These are phyloP conservation scores for Brassicogethes aeneus DNA, from an alignment of 2,888 invertebrate species.

Conservation along the genomic window DNA sequence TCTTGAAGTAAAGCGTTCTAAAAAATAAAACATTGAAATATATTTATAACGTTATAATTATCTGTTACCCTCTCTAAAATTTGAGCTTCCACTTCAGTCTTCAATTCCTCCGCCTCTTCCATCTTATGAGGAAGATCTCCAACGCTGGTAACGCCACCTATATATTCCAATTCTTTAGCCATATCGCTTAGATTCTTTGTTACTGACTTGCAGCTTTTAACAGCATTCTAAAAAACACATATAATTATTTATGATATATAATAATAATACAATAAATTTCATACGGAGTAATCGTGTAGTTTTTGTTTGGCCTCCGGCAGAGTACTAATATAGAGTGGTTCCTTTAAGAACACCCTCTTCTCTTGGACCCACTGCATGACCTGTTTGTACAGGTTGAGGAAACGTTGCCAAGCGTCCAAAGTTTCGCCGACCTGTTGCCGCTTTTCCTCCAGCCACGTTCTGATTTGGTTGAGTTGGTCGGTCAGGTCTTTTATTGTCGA, in stretches of 20 bases:
- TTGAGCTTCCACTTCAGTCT: conserved; percentile 74
- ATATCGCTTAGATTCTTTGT: conserved; percentile 84
- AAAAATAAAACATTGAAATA: conserved; percentile 25
- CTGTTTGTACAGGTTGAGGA: conserved; percentile 71
- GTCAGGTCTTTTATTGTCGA: conserved; percentile 66
- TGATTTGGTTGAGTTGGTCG: conserved; percentile 71
- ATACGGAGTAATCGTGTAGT: conserved; percentile 78
- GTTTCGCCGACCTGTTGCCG: conserved; percentile 78
- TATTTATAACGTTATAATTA: neutral
- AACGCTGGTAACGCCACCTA: conserved; percentile 73
- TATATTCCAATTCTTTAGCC: conserved; percentile 81
- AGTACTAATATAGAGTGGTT: conserved; percentile 68
- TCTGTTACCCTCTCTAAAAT: conserved; percentile 70
- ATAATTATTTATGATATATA: conserved; percentile 3
- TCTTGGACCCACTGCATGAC: conserved; percentile 79
- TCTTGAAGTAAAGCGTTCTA: conserved; percentile 84
- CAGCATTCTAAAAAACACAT: conserved; percentile 57
- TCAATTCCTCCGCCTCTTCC: conserved; percentile 78
- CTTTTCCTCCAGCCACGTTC: conserved; percentile 72
- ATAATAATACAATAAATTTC: conserved; percentile 19
- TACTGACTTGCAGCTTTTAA: conserved; percentile 82
- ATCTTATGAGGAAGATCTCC: conserved; percentile 80
- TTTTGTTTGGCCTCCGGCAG: conserved; percentile 76
- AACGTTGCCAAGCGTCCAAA: conserved; percentile 80
- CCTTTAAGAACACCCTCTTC: conserved; percentile 68